phyloP scores from a whole-genome alignment of 2,888 invertebrate genomes.

The Nasonovia ribisnigri region DNA sequence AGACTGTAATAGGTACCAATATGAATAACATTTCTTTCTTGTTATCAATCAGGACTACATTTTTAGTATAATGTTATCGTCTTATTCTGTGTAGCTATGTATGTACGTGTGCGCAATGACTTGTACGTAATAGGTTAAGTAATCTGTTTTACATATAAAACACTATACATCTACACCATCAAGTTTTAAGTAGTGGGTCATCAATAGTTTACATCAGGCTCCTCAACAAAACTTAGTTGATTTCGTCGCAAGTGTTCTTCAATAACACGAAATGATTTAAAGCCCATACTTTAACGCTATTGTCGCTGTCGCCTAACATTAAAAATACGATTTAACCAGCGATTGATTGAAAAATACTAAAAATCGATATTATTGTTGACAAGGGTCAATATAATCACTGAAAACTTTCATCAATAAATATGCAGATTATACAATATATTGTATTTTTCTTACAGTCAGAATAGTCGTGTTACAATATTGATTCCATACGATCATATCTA shows the following conservation, averaged over 20 bases:
- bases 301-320: background rate
- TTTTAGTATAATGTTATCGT: background rate
- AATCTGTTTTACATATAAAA: background rate
- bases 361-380: background rate
- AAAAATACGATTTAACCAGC: background rate
- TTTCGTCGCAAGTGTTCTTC: background rate
- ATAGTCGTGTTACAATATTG: background rate
- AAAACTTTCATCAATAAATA: background rate
- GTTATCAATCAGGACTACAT: background rate
- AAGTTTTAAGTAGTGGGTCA: background rate
- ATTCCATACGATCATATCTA: background rate
- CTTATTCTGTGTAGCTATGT: background rate
- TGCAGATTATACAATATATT: background rate
- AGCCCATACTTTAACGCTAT: background rate
- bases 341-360: background rate
- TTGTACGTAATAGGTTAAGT: background rate
- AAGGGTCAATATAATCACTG: background rate
- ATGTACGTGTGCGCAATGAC: background rate
- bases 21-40: background rate
- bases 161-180: background rate
- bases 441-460: background rate
- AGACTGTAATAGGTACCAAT: background rate
- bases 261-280: background rate
- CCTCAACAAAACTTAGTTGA: background rate
- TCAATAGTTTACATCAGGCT: background rate